These are phyloP conservation scores for Lethrus apterus DNA, from an alignment of 1,140 invertebrate genomes.

Conservation along the genomic window DNA sequence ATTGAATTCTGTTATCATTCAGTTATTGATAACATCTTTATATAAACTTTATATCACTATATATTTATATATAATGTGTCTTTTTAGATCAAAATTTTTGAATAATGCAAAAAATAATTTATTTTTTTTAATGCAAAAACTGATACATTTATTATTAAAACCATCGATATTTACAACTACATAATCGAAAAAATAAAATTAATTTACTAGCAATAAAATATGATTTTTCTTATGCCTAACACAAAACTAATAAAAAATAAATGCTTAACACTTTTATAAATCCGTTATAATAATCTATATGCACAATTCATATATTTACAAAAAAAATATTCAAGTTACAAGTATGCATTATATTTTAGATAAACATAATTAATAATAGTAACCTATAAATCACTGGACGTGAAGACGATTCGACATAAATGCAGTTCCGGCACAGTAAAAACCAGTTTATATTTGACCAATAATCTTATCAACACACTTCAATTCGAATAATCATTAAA, in stretches of 20 bases:
- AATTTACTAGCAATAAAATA: slow-evolving; percentile 1
- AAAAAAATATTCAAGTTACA: slow-evolving; percentile 36
- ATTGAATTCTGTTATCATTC: no score
- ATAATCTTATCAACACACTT: no score
- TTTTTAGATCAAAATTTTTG: no score
- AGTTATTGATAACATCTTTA: no score
- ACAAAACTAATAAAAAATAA: slow-evolving; percentile 32
- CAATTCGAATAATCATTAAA: no score
- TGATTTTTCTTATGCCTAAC: slow-evolving; percentile 19
- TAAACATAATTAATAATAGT: slow-evolving; percentile 31
- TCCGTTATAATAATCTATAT: slow-evolving; percentile 40
- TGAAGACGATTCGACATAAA: slow-evolving; percentile 33
- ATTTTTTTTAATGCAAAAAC: slow-evolving; percentile 3
- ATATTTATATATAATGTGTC: no score
- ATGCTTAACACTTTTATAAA: slow-evolving; percentile 38
- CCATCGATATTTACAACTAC: neutral
- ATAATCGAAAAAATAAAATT: no score
- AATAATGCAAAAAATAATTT: slow-evolving; percentile 11
- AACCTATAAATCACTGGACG: slow-evolving; percentile 37
- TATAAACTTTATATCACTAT: no score
- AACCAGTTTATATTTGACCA: slow-evolving; percentile 27
- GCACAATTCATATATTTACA: slow-evolving; percentile 43
- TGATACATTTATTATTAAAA: neutral
- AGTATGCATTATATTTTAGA: slow-evolving; percentile 27
- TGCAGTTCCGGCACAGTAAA: slow-evolving; percentile 29